Base-by-base conservation (phyloP, 2,797 vertebrate genomes). In the Danio choprae region DNA sequence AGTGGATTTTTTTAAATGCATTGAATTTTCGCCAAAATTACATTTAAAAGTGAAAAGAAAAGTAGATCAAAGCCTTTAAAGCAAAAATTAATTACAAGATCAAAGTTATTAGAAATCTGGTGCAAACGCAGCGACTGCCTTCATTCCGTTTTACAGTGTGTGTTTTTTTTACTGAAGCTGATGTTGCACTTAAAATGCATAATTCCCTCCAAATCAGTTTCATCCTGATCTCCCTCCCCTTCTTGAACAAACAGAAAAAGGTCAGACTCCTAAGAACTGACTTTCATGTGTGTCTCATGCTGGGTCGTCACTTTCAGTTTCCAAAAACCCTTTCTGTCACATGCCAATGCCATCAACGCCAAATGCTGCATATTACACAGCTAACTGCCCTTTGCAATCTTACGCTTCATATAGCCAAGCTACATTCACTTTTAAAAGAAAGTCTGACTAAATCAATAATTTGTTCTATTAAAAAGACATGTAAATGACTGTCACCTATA, bases 191-290 rank as follows among this genome's bases (percentile, higher is more conserved):
- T 89, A 92, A 88, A 89, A 92, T 89, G 90, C 89, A 89, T 90
- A 87, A 91, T 91, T 93, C 89, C 89, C 86, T 85, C 90, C 86
- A 87, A 93, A 92, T 91, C 90, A 91, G 85, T 88, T 89, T 86
- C 83, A 81, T 78, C 87, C 83, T 85, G 84, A 79, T 77, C 41
- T 53, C 53, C 74, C 73, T 69, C 64, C 85, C 86, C 84, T 63
- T 90, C 90, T 87, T 90, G 90, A 91, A 90, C 88, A 87, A 92
- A 90, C 89, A 91, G 90, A 91, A 92, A 94, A 94, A 95, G 93
- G 94, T 94, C 94, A 95, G 87, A 92, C 91, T 91, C 93, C 90
- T 91, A 89, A 93, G 92, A 93, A 92, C 92, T 92, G 93, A 94
- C 93, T 94, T 93, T 88, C 90, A 91, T 89, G 90, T 87, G 50